Evolutionary conservation across 1,140 invertebrate genomes (phyloP), one percentile per base, ranked within the genome.

Genomic region (Apis laboriosa): DNA sequence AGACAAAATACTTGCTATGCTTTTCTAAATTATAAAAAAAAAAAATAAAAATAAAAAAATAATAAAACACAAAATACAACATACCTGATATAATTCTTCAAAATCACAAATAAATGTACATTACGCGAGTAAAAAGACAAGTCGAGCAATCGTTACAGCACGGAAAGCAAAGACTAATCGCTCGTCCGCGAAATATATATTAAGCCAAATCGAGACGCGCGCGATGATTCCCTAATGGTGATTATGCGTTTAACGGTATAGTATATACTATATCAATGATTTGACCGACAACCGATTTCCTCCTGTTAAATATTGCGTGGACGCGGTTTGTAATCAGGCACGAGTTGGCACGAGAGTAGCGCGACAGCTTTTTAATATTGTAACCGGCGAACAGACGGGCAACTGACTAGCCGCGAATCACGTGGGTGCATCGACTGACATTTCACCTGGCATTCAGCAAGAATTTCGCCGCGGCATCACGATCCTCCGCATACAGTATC

Each of bases 391-490:
- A 53, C 60, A 43, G 8, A 34, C 15, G n/a, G 24, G 43, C 12
- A 19, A 4, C 2, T n/a, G 28, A 51, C 9, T 56, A 58, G 67
- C 58, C 43, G 17, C 58, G 76, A 72, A 83, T 82, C 80, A 82
- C 74, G 80, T 82, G 80, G 80, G 74, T 82, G 74, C 81, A 77
- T 77, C 76, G 81, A 78, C 81, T 83, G 81, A 77, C 81, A 83
- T 83, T 83, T 83, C 81, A 77, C 75, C 75, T 83, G 81, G 76
- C 76, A 83, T 83, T 83, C 74, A 81, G 13, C 63, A 68, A 34
- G 72, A 75, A 81, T 76, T 67, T 81, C 51, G 34, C 43, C 68
- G 51, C 17, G 11, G 49, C 49, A 53, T 71, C 68, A n/a, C n/a
- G 9, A 43, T 21, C 19, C 12, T 34, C 28, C 15, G 19, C 56